Evolutionary conservation across 2,888 invertebrate genomes (phyloP), one percentile per base, ranked within the genome.

Genomic region (Sinotaia quadrata): DNA sequence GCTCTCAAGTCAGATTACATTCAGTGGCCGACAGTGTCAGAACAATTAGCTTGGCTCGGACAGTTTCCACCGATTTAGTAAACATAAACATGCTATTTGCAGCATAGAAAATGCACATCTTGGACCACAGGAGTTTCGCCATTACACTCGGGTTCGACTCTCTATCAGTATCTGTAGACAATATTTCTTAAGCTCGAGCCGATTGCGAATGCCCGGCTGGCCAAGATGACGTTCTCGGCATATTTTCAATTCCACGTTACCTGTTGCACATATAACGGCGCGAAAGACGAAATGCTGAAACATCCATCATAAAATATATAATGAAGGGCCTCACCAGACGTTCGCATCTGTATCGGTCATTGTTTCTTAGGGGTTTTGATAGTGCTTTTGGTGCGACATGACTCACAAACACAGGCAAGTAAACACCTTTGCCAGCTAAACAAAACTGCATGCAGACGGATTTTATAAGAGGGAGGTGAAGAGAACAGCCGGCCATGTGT

Each of bases 391-490:
- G 52, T 24, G 51, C 36, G 37, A 51, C 36, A 21, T 36, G 52
- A 51, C 51, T 61, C 34, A 51, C 52, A 27, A 36, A 37, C 34
- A 33, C 27, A 36, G 21, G 2, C 8, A 52, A n/a, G 27, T 33
- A 27, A 33, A 52, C 51, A 52, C 49, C 36, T 62, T 51, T 44
- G 27, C 59, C 31, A 12, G 24, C 41, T 31, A 41, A 58, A 58
- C n/a, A n/a, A n/a, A n/a, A n/a, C n/a, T n/a, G n/a, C n/a, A n/a
- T n/a, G n/a, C n/a, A n/a, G n/a, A n/a, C n/a, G n/a, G n/a, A n/a
- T n/a, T n/a, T n/a, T n/a, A 37, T 24, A 59, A 57, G 73, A 27
- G 72, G 75, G 75, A 62, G 72, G 70, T n/a, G 47, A 67, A 72
- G 24, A 65, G 61, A 75, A 75, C 68, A 75, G 75, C 75, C 72